Conservation (phyloP, 2,797 vertebrate species). For the Argentina silus region DNA sequence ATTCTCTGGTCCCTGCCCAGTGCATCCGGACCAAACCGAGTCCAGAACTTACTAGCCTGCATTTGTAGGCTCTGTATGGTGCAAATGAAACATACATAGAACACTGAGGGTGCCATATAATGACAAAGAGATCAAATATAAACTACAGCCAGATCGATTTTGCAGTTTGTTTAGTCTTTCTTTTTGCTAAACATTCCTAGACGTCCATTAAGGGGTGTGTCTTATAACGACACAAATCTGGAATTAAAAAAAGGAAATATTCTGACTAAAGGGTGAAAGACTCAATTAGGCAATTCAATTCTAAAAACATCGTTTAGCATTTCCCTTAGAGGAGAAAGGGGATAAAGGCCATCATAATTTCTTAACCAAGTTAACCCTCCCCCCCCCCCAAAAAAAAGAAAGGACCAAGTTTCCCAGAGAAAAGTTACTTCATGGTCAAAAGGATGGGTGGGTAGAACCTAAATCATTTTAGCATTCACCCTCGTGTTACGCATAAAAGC, state of each 20-base stretch:
- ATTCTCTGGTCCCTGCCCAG: slow-evolving; percentile 77
- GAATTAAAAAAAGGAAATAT: slow-evolving; percentile 64
- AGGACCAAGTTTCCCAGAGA: slow-evolving; percentile 60
- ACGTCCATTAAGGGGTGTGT: slow-evolving; percentile 72
- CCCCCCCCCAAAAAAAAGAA: slow-evolving; percentile 51
- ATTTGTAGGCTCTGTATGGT: slow-evolving; percentile 50
- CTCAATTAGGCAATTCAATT: slow-evolving; percentile 59
- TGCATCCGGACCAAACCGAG: slow-evolving; percentile 53
- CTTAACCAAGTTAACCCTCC: slow-evolving; percentile 52
- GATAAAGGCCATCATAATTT: slow-evolving; percentile 59
- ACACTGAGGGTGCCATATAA: slow-evolving; percentile 63
- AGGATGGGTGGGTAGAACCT: slow-evolving; percentile 52
- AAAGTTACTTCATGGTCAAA: slow-evolving; percentile 64
- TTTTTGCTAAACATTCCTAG: slow-evolving; percentile 74
- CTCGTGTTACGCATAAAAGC: slow-evolving; percentile 66
- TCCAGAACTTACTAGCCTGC: slow-evolving; percentile 45
- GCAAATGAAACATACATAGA: slow-evolving; percentile 51
- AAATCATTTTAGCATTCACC: slow-evolving; percentile 63
- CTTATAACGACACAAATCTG: slow-evolving; percentile 77
- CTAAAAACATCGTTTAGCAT: slow-evolving; percentile 58
- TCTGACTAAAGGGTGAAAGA: slow-evolving; percentile 57
- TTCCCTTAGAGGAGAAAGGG: slow-evolving; percentile 53
- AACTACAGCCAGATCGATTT: slow-evolving; percentile 61
- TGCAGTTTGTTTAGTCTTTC: slow-evolving; percentile 55
- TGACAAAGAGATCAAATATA: slow-evolving; percentile 46